phyloP scores from a whole-genome alignment of 23 tunicate species.

The Corella eumyota region DNA sequence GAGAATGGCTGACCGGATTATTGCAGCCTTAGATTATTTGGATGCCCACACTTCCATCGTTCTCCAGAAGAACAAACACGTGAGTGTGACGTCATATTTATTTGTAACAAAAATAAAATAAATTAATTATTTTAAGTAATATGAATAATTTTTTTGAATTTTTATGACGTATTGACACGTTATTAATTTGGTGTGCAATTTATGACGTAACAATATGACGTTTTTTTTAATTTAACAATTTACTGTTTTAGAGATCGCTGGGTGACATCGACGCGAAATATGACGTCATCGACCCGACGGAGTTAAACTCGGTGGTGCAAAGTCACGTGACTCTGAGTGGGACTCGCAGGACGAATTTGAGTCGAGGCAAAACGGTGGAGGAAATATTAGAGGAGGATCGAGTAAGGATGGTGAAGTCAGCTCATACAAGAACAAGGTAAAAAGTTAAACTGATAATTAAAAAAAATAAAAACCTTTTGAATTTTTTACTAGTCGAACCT shows the following conservation, averaged over 20 bases:
- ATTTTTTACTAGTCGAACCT: no score
- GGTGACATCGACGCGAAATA: slow-evolving; percentile 79
- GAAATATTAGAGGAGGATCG: slow-evolving; percentile 60
- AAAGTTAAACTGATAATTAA: background rate
- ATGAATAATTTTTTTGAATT: no score
- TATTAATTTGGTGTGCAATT: no score
- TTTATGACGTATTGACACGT: no score
- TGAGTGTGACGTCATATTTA: background rate
- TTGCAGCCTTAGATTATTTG: slow-evolving; percentile 72
- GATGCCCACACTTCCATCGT: slow-evolving; percentile 43
- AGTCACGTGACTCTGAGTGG: slow-evolving; percentile 29
- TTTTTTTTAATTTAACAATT: no score
- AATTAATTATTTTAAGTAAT: background rate
- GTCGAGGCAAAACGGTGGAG: slow-evolving; percentile 33
- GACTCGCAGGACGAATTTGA: slow-evolving; percentile 26
- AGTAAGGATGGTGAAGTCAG: slow-evolving; percentile 26
- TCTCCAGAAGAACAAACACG: slow-evolving; percentile 22
- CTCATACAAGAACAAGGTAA: slow-evolving; percentile 43
- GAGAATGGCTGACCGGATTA: slow-evolving; percentile 60
- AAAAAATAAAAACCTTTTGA: no score
- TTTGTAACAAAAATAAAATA: background rate
- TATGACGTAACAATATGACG: no score
- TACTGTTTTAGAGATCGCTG: slow-evolving; percentile 52
- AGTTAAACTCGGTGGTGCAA: slow-evolving; percentile 4
- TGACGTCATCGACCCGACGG: slow-evolving; percentile 31